phyloP scores from a whole-genome alignment of 2,888 invertebrate genomes.

The Sphecodes monilicornis region DNA sequence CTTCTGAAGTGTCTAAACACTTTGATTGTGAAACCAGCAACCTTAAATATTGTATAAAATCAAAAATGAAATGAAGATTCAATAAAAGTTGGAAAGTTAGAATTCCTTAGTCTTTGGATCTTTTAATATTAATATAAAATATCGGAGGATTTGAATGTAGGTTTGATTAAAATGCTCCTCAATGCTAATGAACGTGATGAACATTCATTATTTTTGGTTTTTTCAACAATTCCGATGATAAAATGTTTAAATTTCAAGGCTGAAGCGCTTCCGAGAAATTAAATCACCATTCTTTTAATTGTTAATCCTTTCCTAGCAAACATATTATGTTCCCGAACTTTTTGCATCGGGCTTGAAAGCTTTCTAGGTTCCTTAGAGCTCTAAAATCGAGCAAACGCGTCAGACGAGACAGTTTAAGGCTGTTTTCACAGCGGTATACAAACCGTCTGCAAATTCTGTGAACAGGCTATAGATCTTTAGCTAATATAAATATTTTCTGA shows the following conservation, averaged over 20 bases:
- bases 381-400: constrained; percentile 1
- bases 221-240: background rate
- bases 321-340: background rate
- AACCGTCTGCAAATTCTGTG: background rate
- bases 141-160: too few relatives aligned
- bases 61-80: too few relatives aligned
- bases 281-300: background rate
- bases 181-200: background rate
- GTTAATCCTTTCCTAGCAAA: background rate
- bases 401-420: background rate
- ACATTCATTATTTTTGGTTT: too few relatives aligned
- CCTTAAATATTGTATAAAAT: too few relatives aligned
- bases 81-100: too few relatives aligned
- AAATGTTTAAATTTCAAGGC: background rate
- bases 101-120: too few relatives aligned
- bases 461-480: background rate
- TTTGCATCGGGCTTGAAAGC: background rate
- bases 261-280: background rate
- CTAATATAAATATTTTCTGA: background rate
- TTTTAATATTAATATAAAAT: too few relatives aligned
- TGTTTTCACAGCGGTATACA: background rate
- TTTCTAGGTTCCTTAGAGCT: constrained; percentile 6
- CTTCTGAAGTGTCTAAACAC: too few relatives aligned
- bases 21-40: too few relatives aligned
- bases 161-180: background rate